Base-by-base conservation (phyloP, 2,797 vertebrate genomes). In the Squalus acanthias region DNA sequence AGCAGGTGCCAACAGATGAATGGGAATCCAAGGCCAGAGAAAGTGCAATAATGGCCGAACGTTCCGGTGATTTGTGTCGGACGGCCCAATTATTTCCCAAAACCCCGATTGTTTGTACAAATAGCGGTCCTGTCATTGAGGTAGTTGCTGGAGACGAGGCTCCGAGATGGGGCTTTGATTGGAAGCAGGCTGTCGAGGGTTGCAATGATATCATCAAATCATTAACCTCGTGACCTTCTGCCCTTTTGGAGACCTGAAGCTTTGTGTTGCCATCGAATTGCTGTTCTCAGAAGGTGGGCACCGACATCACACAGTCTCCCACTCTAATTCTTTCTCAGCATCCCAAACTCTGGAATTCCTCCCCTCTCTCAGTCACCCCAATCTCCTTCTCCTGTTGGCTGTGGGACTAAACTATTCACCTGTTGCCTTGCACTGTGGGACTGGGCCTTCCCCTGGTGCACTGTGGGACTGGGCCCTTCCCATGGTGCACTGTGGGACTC, bases 171-270 rank as follows among this genome's bases (percentile, higher is more conserved):
- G 29, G 26, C 88, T 91, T 91, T 91, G 88, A 91, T 91, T 15
- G 57, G 29, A 33, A 91, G 60, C 10, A 63, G 88, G 57, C 29
- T 63, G 26, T 63, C 53, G 3, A 91, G 88, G 15, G 26, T 91
- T 33, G 57, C 88, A 91, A 63, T 91, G 88, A 91, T 91, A 91
- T 91, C 88, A 91, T 91, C 57, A 91, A n/a, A 91, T 63, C 88
- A 65, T 91, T 91, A 91, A 91, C 88, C 88, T 91, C 26, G 6
- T 63, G 88, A 91, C 57, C 88, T n/a, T 15, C 26, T 91, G 57
- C 3, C 88, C 57, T 91, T 63, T 63, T 33, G 29, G 33, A n/a
- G 88, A 63, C 57, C 88, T n/a, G 13, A 15, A 63, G 88, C 33
- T 60, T 91, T 91, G 26, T 91, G 12, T 15, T 33, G 20, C 82